Base-by-base conservation (phyloP, 2,113 vertebrate species). In the Corydoras sp. region DNA sequence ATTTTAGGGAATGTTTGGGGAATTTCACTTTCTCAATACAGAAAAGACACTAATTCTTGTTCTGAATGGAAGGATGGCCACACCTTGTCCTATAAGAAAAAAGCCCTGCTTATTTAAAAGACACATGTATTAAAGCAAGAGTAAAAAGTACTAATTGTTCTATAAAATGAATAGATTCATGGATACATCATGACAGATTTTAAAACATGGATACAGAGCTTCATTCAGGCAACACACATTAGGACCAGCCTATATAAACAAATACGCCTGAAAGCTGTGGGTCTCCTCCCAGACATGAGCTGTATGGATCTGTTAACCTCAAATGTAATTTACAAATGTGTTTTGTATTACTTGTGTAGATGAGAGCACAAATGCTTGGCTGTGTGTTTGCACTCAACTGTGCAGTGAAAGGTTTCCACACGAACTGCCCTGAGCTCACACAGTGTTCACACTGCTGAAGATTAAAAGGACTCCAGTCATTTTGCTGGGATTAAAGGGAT, bases 261-360 rank as follows among this genome's bases (percentile, higher is more conserved):
- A 53, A 14, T 35, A n/a, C 7, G 4, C 29, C 69, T 71, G 69
- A 51, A 18, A 55, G 69, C 31, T 13, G 43, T 14, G 31, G 9
- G 10, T 31, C n/a, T 11, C 69, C 9, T 56, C 60, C 15, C 60
- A 43, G 69, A 63, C 60, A 10, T 13, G 50, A 63, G 69, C 62
- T 51, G 14, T 24, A 30, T 30, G 29, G 49, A 49, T 71, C 62
- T 55, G 51, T 63, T 55, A 50, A 18, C 69, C 24, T 6, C 29
- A 12, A 15, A 35, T 54, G 10, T 62, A 14, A 13, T 10, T 31
- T 31, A 63, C 60, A 56, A 48, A 24, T 4, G 69, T 56, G 59
- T 54, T 53, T 53, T 63, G 69, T 71, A 14, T 71, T 31, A 15
- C 50, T 54, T 35, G 9, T 54, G 29, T 29, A 49, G 18, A 14